Conservation (phyloP, 2,113 vertebrate genomes). For the Festucalex cinctus region DNA sequence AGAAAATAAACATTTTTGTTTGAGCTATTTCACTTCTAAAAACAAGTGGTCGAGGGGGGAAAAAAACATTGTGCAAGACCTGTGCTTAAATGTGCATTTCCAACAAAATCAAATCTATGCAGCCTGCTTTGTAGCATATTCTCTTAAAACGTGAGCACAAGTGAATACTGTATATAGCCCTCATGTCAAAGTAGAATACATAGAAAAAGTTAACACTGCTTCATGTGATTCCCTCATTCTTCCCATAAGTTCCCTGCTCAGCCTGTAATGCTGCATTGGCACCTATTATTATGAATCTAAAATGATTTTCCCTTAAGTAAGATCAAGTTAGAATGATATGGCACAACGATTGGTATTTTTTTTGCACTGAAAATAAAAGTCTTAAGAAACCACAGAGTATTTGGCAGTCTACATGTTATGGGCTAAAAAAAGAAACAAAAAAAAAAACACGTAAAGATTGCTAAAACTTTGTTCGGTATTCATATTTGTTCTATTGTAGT, state of each 20-base stretch:
- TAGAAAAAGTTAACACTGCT: slow-evolving; percentile 57
- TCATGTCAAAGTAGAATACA: slow-evolving; percentile 55
- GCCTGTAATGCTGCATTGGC: slow-evolving; percentile 70
- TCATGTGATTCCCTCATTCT: slow-evolving; percentile 55
- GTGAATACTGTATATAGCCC: slow-evolving; percentile 58
- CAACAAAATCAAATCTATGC: slow-evolving; percentile 37
- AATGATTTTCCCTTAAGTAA: slow-evolving; percentile 58
- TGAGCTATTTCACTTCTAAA: slow-evolving; percentile 37
- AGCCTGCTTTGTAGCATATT: slow-evolving; percentile 42
- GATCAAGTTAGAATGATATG: slow-evolving; percentile 70
- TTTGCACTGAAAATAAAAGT: slow-evolving; percentile 71
- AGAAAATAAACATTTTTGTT: slow-evolving; percentile 22
- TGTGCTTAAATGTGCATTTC: slow-evolving; percentile 63
- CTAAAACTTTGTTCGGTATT: slow-evolving; percentile 55
- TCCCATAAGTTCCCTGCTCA: slow-evolving; percentile 64
- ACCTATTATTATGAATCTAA: slow-evolving; percentile 30
- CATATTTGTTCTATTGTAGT: slow-evolving; percentile 58
- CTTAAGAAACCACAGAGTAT: slow-evolving; percentile 79
- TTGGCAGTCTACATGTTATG: slow-evolving; percentile 24
- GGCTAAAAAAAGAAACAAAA: not conserved
- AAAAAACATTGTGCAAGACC: slow-evolving; percentile 63
- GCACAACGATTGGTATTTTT: slow-evolving; percentile 59
- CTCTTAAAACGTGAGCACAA: slow-evolving; percentile 48
- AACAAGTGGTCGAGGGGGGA: slow-evolving; percentile 56
- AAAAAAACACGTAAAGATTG: slow-evolving; percentile 8